These are phyloP conservation scores for Bibio marci DNA, from an alignment of 2,888 invertebrate species.

Conservation along the genomic window DNA sequence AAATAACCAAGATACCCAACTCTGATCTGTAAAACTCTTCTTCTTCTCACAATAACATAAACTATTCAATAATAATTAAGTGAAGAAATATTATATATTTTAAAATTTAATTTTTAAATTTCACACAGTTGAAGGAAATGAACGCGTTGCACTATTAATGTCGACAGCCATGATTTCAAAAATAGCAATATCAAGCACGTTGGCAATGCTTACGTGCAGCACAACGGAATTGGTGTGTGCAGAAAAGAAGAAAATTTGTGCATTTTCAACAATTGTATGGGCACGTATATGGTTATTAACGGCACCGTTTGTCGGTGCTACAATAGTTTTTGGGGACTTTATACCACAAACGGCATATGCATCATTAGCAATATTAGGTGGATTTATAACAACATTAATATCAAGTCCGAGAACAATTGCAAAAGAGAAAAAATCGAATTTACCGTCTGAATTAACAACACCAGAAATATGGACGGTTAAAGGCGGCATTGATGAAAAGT, in stretches of 20 bases:
- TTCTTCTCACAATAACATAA: too few species aligned
- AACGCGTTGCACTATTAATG: constrained; percentile 25
- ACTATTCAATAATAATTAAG: too few species aligned
- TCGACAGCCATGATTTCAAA: constrained; percentile 29
- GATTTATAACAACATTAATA: constrained; percentile 22
- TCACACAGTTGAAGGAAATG: constrained; percentile 20
- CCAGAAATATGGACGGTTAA: constrained; percentile 29
- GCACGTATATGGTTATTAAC: constrained; percentile 28
- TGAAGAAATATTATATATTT: too few species aligned
- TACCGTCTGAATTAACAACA: constrained; percentile 23
- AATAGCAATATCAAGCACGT: constrained; percentile 27
- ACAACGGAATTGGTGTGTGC: constrained; percentile 27
- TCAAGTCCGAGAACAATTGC: constrained; percentile 25
- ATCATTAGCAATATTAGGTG: constrained; percentile 24
- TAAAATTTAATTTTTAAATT: too few species aligned
- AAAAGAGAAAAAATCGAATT: constrained; percentile 16
- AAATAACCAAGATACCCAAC: too few species aligned
- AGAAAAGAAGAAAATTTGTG: constrained; percentile 25
- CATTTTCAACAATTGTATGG: constrained; percentile 29
- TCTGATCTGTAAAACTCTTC: too few species aligned
- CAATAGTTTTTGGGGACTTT: constrained; percentile 24
- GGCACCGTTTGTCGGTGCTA: constrained; percentile 29
- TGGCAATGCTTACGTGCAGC: constrained; percentile 28
- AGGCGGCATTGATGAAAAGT: constrained; percentile 16
- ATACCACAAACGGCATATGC: constrained; percentile 27